Evolutionary conservation across 2,888 invertebrate species (phyloP), one percentile per base, ranked within the genome.

Genomic region (Panzeria rudis): DNA sequence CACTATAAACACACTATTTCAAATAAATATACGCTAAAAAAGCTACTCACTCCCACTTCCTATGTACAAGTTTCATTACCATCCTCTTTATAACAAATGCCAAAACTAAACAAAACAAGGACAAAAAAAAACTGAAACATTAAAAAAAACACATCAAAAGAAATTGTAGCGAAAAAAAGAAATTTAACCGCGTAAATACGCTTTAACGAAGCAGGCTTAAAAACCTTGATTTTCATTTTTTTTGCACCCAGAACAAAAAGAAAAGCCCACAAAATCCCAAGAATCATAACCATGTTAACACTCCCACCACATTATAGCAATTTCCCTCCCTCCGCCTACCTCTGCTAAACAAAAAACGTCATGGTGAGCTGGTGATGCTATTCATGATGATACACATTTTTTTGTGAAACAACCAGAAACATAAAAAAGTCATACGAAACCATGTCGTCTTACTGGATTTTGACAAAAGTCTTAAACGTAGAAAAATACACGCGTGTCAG

Each of bases 1-100:
- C 92, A 88, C 90, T 90, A 89, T 90, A 88, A 88, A 87, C 69
- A 72, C 75, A 78, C 82, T 79, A 84, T 80, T 66, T 44, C 25
- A n/a, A 64, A 35, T 15, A 47, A 47, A 54, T 20, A 76, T n/a
- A 64, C 44, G 52, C 35, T 41, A 29, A n/a, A 47, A 56, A 76
- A 44, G 32, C 15, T 73, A 25, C 80, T 52, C 29, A 25, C 80
- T 52, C 29, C 32, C 20, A 11, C 44, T 23, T 20, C 15, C 13
- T 2, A 0, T 44, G 32, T 1, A 9, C 68, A 23, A 15, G 15
- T 44, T 54, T 17, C 23, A 32, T 32, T 38, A 54, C 29, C 44
- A 66, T 52, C 47, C 47, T 62, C 5, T 29, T 50, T n/a, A 50
- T 8, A 20, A 8, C 50, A 41, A 69, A 11, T 9, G 20, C 11